Evolutionary conservation across 2,888 invertebrate species (phyloP), one percentile per base, ranked within the genome.

Genomic region (Odontomyia ornata): DNA sequence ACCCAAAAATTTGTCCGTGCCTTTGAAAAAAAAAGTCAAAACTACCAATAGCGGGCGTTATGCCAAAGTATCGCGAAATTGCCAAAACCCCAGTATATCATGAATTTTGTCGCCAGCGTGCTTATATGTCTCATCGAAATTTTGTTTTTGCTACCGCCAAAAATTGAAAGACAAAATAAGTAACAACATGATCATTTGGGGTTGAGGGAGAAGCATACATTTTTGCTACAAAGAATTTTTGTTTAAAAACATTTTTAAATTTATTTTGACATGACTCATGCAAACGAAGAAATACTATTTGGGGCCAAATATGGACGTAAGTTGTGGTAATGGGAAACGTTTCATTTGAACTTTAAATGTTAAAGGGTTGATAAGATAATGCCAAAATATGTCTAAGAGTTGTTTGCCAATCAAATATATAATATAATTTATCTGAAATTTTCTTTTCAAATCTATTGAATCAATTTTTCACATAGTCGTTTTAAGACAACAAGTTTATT

Each of bases 11-110:
- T 69, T 69, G 69, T 25, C 47, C 46, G 18, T 69, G 69, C 69
- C 69, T 69, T 69, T 69, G 69, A 69, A 47, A 60, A 23, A 46
- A 25, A 60, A 47, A 69, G 15, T 47, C 47, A 69, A 46, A 4
- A 47, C 46, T 69, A 15, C 46, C 21, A 46, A 47, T 69, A 30
- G 28, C 15, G 13, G 69, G 69, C 69, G n/a, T 23, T 1, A 18
- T 65, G 65, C 65, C 65, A 65, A 65, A 52, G 13, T 52, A 15
- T 18, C n/a, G 52, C 15, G 52, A 15, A 13, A n/a, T 52, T 15
- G 15, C 52, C 15, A 52, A 52, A 60, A 60, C 25, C 21, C 25
- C 60, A 60, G 25, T 23, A 4, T 60, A 60, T 25, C 5, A 60
- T 60, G 60, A 60, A 60, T 60, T 60, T 60, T 60, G 60, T 60